These are phyloP conservation scores for Hippocampus zosterae DNA, from an alignment of 2,113 vertebrate species.

Conservation along the genomic window DNA sequence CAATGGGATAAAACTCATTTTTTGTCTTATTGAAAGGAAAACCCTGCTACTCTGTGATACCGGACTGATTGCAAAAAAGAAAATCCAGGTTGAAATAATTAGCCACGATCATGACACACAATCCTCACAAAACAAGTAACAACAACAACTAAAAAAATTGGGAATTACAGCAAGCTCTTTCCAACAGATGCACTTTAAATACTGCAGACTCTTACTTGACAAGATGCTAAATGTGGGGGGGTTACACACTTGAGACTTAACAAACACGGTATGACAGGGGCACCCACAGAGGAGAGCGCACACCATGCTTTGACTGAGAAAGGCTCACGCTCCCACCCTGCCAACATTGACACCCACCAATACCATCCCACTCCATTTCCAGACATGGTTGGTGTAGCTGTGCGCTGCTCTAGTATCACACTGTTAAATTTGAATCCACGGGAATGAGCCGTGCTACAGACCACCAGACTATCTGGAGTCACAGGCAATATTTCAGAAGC, in stretches of 20 bases:
- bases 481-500: constrained; percentile 86
- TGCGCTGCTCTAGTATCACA: constrained; percentile 84
- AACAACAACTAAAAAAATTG: not conserved
- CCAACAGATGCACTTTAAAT: constrained; percentile 35
- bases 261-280: constrained; percentile 71
- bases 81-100: not conserved
- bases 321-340: constrained; percentile 64
- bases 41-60: not conserved
- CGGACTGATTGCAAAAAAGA: not conserved
- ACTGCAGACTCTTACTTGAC: constrained; percentile 68
- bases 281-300: constrained; percentile 65
- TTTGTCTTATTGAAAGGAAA: not conserved
- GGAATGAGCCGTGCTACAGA: constrained; percentile 78
- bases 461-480: constrained; percentile 96
- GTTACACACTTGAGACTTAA: constrained; percentile 66
- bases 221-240: constrained; percentile 72
- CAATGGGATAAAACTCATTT: not conserved
- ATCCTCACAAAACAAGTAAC: constrained; percentile 1
- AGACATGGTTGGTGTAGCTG: constrained; percentile 83
- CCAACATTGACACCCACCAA: constrained; percentile 67
- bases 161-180: constrained; percentile 8
- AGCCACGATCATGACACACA: not conserved
- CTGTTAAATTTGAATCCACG: constrained; percentile 88
- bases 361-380: constrained; percentile 38
- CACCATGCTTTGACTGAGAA: constrained; percentile 68